Conservation (phyloP, 2,113 vertebrate genomes). For the Paracanthobrama guichenoti region DNA sequence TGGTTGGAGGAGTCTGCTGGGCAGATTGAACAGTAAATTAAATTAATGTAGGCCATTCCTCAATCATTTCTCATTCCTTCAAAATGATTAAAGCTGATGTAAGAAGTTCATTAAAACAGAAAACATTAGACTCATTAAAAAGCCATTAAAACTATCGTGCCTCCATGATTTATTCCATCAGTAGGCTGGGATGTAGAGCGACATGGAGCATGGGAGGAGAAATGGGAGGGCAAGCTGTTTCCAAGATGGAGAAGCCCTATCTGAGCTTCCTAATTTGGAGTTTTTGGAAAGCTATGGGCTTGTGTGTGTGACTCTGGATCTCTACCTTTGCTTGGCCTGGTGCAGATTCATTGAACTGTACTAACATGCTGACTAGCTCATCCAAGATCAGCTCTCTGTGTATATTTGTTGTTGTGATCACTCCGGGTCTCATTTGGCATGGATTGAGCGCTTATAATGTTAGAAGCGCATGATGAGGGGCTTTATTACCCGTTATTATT, state of each 20-base stretch:
- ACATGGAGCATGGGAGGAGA: constrained; percentile 58
- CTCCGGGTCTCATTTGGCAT: constrained; percentile 50
- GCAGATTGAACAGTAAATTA: constrained; percentile 86
- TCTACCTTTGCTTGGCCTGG: constrained; percentile 16
- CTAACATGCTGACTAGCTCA: constrained; percentile 27
- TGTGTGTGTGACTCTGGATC: neutral
- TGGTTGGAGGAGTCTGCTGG: constrained; percentile 73
- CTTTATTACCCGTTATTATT: constrained; percentile 59
- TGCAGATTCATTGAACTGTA: constrained; percentile 28
- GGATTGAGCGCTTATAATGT: constrained; percentile 38
- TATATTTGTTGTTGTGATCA: constrained; percentile 48
- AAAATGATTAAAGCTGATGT: constrained; percentile 91
- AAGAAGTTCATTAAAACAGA: constrained; percentile 94
- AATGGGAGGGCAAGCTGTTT: constrained; percentile 44
- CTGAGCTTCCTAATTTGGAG: constrained; percentile 56
- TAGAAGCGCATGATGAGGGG: constrained; percentile 47
- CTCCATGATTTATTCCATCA: constrained; percentile 85
- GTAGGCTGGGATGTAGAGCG: constrained; percentile 70
- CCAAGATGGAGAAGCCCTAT: constrained; percentile 57
- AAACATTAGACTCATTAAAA: constrained; percentile 97
- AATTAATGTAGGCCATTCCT: constrained; percentile 89
- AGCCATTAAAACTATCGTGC: constrained; percentile 88
- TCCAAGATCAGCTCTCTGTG: constrained; percentile 44
- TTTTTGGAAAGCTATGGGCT: neutral
- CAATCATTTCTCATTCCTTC: constrained; percentile 87